Evolutionary conservation across 2,113 vertebrate species (phyloP).

Genomic region (Notechis scutatus): DNA sequence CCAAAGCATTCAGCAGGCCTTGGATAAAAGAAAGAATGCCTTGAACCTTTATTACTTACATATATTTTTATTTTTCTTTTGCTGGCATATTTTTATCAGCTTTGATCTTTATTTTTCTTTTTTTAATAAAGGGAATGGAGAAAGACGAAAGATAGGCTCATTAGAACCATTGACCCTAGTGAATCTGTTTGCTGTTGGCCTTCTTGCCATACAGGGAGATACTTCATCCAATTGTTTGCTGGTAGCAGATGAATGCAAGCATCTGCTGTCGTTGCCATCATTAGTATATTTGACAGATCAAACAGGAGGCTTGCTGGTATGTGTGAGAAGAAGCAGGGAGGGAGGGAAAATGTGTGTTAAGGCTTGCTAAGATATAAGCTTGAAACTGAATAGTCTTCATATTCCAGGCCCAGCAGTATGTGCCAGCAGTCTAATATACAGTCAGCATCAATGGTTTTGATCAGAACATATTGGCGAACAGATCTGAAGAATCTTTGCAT

Average conservation of each 20-base stretch:
- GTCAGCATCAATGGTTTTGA: background rate
- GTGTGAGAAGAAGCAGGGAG: background rate
- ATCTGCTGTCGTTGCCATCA: background rate
- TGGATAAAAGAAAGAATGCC: background rate
- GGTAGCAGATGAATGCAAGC: background rate
- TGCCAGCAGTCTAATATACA: background rate
- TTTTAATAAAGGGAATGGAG: background rate
- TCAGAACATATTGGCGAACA: background rate
- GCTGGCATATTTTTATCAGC: background rate
- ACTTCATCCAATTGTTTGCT: background rate
- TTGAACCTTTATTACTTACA: background rate
- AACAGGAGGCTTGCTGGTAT: background rate
- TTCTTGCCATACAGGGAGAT: background rate
- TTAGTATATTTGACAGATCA: background rate
- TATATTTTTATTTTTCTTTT: background rate
- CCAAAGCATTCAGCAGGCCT: background rate
- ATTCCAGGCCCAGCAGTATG: background rate
- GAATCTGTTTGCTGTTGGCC: conserved; percentile 3
- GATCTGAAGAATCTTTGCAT: background rate
- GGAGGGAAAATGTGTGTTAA: background rate
- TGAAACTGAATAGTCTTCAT: background rate
- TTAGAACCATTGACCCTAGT: background rate
- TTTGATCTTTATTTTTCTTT: background rate
- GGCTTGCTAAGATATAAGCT: background rate
- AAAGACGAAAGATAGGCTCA: background rate